phyloP scores from a whole-genome alignment of 2,113 vertebrate species.

The Conger conger region DNA sequence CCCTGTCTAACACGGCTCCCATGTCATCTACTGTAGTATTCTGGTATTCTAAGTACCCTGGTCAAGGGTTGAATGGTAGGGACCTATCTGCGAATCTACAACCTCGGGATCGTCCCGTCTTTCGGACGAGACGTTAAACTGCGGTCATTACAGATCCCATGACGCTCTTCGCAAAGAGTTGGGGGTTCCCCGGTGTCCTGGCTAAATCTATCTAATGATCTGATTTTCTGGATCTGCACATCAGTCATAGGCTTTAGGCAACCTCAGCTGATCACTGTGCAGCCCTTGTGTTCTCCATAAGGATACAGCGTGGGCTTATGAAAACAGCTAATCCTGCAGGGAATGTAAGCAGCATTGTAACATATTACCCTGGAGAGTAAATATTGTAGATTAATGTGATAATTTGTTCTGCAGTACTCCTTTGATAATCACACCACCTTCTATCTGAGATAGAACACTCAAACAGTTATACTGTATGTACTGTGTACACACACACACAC shows the following conservation, averaged over 20 bases:
- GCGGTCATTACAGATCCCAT: too few relatives aligned
- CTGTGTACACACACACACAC: not conserved
- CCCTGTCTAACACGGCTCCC: slow-evolving; percentile 47
- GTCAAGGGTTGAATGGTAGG: too few relatives aligned
- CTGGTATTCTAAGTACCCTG: too few relatives aligned
- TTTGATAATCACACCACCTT: slow-evolving; percentile 19
- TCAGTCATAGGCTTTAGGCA: not conserved
- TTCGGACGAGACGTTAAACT: too few relatives aligned
- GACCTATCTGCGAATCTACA: too few relatives aligned
- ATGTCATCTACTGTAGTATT: too few relatives aligned
- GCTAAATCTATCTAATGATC: too few relatives aligned
- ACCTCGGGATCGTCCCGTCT: too few relatives aligned
- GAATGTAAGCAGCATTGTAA: slow-evolving; percentile 10
- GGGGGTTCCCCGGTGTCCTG: too few relatives aligned
- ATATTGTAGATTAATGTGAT: slow-evolving; percentile 25
- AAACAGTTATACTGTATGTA: not conserved
- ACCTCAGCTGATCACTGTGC: not conserved
- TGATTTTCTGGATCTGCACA: not conserved
- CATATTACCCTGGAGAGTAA: slow-evolving; percentile 23
- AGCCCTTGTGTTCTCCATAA: not conserved
- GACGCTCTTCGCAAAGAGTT: too few relatives aligned
- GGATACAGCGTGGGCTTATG: not conserved
- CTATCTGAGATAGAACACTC: slow-evolving; percentile 10
- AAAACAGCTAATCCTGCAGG: slow-evolving; percentile 1
- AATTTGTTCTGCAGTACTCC: slow-evolving; percentile 19